Percentiles rank a stretch among this genome's conserved stretches.
Evolutionary conservation across 2,888 invertebrate genomes (phyloP).

Genomic region (Thera obeliscata): DNA sequence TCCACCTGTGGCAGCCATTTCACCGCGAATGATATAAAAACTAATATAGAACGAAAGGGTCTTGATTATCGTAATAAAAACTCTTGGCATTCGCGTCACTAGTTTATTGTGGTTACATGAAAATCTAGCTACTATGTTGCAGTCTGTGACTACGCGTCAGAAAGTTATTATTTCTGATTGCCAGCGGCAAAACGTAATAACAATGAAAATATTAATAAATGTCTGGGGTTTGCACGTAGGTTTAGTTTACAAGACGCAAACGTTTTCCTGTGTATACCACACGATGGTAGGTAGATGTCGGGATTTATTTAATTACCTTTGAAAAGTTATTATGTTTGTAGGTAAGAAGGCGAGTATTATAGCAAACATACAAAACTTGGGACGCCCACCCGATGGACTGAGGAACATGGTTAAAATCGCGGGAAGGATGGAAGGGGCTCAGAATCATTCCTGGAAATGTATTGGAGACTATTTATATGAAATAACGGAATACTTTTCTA

Average conservation of each 20-base stretch:
- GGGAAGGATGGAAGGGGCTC: no score
- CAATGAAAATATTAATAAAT: slow-evolving; percentile 33
- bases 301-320: neutral
- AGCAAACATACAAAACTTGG: no score
- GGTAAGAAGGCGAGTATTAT: no score
- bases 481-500: no score
- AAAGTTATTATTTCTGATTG: slow-evolving; percentile 39
- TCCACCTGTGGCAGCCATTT: slow-evolving; percentile 36
- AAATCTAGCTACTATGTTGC: slow-evolving; percentile 6
- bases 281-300: neutral
- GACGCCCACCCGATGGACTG: no score
- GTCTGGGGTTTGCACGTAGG: slow-evolving; percentile 15
- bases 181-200: slow-evolving; percentile 32
- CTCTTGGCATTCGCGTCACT: slow-evolving; percentile 46
- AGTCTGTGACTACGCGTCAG: slow-evolving; percentile 41
- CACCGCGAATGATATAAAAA: slow-evolving; percentile 40
- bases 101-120: slow-evolving; percentile 47
- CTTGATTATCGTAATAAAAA: slow-evolving; percentile 48
- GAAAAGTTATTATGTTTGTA: neutral
- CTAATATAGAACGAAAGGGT: slow-evolving; percentile 43
- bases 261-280: neutral
- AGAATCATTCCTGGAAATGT: no score
- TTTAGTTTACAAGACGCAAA: slow-evolving; percentile 14
- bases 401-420: no score
- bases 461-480: no score